Conservation (phyloP, 2,113 vertebrate species). For the Monopterus albus region DNA sequence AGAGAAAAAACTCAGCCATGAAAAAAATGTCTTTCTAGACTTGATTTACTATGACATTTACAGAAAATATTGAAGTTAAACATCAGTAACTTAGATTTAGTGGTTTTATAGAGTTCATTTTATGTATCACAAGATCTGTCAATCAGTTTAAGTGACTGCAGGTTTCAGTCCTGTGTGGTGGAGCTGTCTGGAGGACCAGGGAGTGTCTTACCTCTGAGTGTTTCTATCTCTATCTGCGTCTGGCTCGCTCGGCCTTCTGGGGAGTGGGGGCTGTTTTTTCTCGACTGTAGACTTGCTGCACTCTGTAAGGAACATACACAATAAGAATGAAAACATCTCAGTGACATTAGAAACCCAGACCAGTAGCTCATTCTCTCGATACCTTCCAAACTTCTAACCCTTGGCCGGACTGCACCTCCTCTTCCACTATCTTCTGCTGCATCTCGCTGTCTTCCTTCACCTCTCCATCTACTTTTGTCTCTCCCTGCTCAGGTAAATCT, state of each 20-base stretch:
- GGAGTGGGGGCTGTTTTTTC: constrained; percentile 1
- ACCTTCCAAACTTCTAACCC: constrained; percentile 64
- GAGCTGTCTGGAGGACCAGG: background rate
- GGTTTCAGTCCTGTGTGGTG: background rate
- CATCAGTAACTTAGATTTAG: too few relatives aligned
- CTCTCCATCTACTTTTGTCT: constrained; percentile 19
- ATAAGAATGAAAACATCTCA: background rate
- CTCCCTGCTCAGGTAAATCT: constrained; percentile 21
- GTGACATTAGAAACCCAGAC: background rate
- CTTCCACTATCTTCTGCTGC: constrained; percentile 22
- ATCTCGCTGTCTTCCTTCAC: constrained; percentile 28
- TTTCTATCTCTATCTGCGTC: constrained; percentile 63
- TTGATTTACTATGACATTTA: background rate
- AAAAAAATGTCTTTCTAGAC: background rate
- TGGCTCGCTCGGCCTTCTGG: constrained; percentile 42
- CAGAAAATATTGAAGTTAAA: too few relatives aligned
- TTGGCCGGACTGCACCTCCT: constrained; percentile 43
- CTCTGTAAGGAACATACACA: constrained; percentile 59
- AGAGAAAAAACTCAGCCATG: background rate
- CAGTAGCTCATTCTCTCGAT: background rate
- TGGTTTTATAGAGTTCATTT: too few relatives aligned
- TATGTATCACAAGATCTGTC: background rate
- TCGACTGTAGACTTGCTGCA: constrained; percentile 47
- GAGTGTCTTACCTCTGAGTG: constrained; percentile 26
- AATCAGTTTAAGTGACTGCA: background rate